Evolutionary conservation across 2,888 invertebrate species (phyloP), one percentile per base, ranked within the genome.

Genomic region (Drosophila mercatorum): DNA sequence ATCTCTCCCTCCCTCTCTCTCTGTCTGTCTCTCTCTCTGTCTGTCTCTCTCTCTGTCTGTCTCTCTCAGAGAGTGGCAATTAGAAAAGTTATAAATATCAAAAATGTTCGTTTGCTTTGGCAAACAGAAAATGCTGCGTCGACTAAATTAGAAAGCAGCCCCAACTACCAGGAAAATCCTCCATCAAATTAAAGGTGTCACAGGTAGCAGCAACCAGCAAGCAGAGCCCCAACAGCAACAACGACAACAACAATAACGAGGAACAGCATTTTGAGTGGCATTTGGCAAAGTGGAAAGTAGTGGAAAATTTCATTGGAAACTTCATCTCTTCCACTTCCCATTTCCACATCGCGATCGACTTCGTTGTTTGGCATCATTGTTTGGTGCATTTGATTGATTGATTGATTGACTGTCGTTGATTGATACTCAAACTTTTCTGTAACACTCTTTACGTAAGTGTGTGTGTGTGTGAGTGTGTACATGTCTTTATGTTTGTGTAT

Each of bases 331-430:
- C 41, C 22, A 43, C 36, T 59, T 59, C 22, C 47, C 36, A 40
- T 36, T 36, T 17, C 51, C 51, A 51, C 34, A 36, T 46, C 47
- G 44, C 51, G 49, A 59, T 59, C 43, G 26, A 67, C 65, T 43
- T 61, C 47, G 73, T 75, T 51, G 68, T 46, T 51, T 53, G 53
- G 63, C 64, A 62, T 72, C 69, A 72, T 81, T 72, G 79, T 81
- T 51, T 76, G 66, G 69, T 63, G 61, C 62, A 67, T 80, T 80
- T 77, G 80, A 80, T 74, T 80, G 78, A 78, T 78, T 81, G 80
- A 80, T 81, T 80, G 81, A 81, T 80, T 81, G 83, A 83, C 80
- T 80, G 75, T 71, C 80, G 75, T 80, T 81, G 83, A 81, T 81
- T 81, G 81, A 81, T 81, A 81, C 83, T 81, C 81, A 71, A 81